Percentiles rank a stretch among this genome's conserved stretches.
These are phyloP conservation scores for Sanderia malayensis DNA, from an alignment of 30 jellyfish, hydroid and myxozoan genomes.

Conservation along the genomic window DNA sequence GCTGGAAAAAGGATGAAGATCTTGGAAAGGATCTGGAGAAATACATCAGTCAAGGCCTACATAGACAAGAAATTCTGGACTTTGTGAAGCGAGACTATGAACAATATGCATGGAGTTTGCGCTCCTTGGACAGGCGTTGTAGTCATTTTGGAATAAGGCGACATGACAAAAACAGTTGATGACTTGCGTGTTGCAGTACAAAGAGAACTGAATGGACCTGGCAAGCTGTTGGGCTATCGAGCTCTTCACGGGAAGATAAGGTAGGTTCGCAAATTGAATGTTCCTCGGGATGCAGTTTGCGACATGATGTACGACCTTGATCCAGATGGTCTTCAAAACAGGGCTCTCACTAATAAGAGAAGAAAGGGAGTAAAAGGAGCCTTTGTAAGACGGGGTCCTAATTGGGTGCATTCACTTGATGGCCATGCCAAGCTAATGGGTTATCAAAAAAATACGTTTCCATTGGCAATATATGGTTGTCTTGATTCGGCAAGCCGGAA, in stretches of 20 bases:
- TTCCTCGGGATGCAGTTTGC: conserved; percentile 38
- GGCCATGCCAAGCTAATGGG: conserved; percentile 77
- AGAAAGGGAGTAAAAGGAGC: conserved; percentile 29
- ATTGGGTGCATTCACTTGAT: conserved; percentile 4
- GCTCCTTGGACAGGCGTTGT: background rate
- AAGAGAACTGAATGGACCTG: background rate
- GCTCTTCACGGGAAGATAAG: conserved; percentile 35
- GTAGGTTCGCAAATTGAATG: conserved; percentile 36
- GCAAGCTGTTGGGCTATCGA: conserved; percentile 1
- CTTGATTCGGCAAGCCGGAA: conserved; percentile 63
- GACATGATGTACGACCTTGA: conserved; percentile 47
- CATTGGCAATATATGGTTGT: conserved; percentile 60
- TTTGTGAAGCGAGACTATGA: no score
- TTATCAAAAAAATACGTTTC: conserved; percentile 38
- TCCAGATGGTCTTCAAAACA: conserved; percentile 38
- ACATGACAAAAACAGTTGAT: conserved; percentile 17
- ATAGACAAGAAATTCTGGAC: background rate
- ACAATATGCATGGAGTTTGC: background rate
- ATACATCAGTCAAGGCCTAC: background rate
- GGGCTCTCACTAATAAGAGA: conserved; percentile 11
- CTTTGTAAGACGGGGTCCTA: conserved; percentile 20
- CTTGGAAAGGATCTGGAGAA: background rate
- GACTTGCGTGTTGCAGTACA: conserved; percentile 38
- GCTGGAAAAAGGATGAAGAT: background rate
- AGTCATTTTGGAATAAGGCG: conserved; percentile 3